Evolutionary conservation across 2,888 invertebrate genomes (phyloP).

Genomic region (Autographa pulchrina): DNA sequence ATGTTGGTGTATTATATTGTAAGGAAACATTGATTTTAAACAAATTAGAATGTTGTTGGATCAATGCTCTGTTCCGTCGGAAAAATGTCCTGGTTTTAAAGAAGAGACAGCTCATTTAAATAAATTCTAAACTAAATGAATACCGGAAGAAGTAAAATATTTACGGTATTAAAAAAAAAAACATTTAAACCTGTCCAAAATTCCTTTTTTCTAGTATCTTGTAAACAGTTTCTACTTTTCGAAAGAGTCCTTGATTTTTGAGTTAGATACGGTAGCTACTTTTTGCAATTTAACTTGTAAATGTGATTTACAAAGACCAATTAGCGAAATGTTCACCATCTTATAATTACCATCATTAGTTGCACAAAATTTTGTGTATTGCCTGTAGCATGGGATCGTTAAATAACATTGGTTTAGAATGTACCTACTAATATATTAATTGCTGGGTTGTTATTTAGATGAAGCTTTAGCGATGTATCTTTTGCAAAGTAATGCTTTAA

Average conservation of each 20-base stretch:
- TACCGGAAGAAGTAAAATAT: too few relatives aligned
- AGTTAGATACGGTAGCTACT: neutral
- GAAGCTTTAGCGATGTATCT: conserved; percentile 51
- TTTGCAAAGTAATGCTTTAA: conserved; percentile 55
- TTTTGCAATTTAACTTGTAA: neutral
- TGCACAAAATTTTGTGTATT: neutral
- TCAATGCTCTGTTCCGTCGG: too few relatives aligned
- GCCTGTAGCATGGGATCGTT: neutral
- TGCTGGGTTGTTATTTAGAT: conserved; percentile 22
- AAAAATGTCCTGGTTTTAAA: too few relatives aligned
- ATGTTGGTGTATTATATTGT: too few relatives aligned
- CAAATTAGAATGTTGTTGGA: too few relatives aligned
- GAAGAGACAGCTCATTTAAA: too few relatives aligned
- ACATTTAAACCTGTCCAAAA: too few relatives aligned
- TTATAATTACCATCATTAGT: neutral
- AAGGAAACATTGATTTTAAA: too few relatives aligned
- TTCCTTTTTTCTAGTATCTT: too few relatives aligned
- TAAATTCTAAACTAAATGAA: too few relatives aligned
- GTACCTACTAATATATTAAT: conserved; percentile 14
- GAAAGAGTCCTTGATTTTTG: neutral
- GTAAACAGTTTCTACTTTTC: too few relatives aligned
- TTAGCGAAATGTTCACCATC: neutral
- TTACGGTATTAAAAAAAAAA: too few relatives aligned
- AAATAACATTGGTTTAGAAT: neutral
- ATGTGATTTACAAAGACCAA: neutral